Evolutionary conservation across 2,888 invertebrate genomes (phyloP).

Genomic region (Pyrrhia umbra): DNA sequence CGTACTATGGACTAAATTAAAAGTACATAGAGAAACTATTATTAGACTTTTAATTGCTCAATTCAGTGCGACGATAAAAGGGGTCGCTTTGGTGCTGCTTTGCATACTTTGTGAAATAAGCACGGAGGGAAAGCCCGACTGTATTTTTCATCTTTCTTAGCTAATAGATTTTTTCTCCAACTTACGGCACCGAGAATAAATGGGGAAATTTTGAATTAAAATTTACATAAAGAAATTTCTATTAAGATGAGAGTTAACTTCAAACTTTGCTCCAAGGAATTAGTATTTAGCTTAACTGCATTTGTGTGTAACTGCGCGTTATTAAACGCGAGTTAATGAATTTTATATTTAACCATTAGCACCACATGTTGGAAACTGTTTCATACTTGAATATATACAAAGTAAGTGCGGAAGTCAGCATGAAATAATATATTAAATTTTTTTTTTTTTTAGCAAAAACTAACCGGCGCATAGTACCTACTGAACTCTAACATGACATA

Average conservation of each 20-base stretch:
- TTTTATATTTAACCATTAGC: constrained; percentile 52
- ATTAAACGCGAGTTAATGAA: constrained; percentile 47
- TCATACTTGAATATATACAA: constrained; percentile 15
- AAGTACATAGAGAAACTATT: constrained; percentile 60
- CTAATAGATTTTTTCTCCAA: constrained; percentile 78
- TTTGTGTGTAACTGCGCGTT: constrained; percentile 54
- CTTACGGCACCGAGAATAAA: constrained; percentile 70
- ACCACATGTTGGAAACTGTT: constrained; percentile 51
- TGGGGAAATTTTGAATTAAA: constrained; percentile 75
- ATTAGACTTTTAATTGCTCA: constrained; percentile 61
- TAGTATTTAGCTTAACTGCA: constrained; percentile 67
- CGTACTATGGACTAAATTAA: constrained; percentile 46
- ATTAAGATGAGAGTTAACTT: constrained; percentile 77
- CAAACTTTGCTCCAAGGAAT: constrained; percentile 70
- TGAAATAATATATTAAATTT: constrained; percentile 30
- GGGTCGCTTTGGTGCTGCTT: constrained; percentile 59
- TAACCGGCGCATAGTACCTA: background rate
- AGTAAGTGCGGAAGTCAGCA: constrained; percentile 18
- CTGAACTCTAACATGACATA: background rate
- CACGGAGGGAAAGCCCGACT: constrained; percentile 58
- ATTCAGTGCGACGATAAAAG: constrained; percentile 53
- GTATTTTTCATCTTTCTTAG: constrained; percentile 69
- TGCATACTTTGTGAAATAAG: constrained; percentile 66
- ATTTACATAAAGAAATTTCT: constrained; percentile 79
- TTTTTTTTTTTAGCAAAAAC: constrained; percentile 9